Evolutionary conservation across 2,888 invertebrate species (phyloP).

Genomic region (Aleiodes leptofemur): DNA sequence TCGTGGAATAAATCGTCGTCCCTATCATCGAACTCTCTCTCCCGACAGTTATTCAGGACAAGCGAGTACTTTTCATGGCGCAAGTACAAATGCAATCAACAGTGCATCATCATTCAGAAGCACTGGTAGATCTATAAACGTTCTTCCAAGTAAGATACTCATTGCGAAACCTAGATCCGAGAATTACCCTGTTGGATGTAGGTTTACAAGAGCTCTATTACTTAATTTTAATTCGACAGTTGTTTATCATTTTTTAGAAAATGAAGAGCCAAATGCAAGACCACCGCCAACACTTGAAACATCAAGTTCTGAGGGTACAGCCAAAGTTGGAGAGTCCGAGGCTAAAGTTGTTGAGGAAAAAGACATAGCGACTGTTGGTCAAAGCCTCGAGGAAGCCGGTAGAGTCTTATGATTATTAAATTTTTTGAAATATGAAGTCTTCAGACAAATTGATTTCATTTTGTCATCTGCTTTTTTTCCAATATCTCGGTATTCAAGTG

Average conservation of each 20-base stretch:
- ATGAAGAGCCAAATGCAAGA: conserved; percentile 34
- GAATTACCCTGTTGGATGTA: neutral
- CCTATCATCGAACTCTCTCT: conserved; percentile 60
- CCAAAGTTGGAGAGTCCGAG: conserved; percentile 26
- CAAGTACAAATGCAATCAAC: conserved; percentile 58
- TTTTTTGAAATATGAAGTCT: neutral
- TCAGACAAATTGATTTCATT: neutral
- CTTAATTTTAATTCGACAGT: conserved; percentile 29
- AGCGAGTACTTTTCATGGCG: conserved; percentile 60
- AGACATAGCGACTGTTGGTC: conserved; percentile 16
- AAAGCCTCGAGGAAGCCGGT: conserved; percentile 41
- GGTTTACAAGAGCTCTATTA: conserved; percentile 31
- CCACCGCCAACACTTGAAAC: conserved; percentile 34
- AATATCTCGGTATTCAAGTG: too few species aligned
- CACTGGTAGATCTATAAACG: conserved; percentile 61
- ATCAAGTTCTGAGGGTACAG: conserved; percentile 5
- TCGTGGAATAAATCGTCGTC: conserved; percentile 56
- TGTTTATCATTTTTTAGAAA: conserved; percentile 44
- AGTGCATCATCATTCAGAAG: conserved; percentile 60
- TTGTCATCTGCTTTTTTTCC: too few species aligned
- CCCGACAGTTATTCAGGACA: conserved; percentile 62
- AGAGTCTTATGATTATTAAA: neutral
- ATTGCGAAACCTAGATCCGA: neutral
- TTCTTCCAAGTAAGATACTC: conserved; percentile 57
- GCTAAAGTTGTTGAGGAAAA: conserved; percentile 34